Evolutionary conservation across 2,888 invertebrate species (phyloP), one percentile per base, ranked within the genome.

Genomic region (Lottia gigantea): DNA sequence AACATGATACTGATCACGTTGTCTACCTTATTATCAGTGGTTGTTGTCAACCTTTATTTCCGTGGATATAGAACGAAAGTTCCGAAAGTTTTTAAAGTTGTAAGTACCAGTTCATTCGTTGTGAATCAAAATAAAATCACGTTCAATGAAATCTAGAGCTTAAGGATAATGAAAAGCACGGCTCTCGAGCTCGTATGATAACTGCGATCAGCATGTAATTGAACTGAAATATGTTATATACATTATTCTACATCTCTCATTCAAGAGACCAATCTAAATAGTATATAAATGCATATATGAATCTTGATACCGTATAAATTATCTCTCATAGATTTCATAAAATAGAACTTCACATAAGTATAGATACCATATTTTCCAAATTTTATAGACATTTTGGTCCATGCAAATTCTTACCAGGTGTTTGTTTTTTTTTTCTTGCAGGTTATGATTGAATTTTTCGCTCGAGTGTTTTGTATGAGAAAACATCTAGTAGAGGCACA

Each of bases 1-100:
- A 89, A 88, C 76, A 88, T 89, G 88, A 81, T 88, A n/a, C 81
- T 89, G 76, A 88, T 89, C 49, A 88, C 89, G 0, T 75, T 88
- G 71, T 88, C 88, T 23, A 87, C 89, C 11, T 87, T 88, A 69
- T 77, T 88, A 67, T 86, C 88, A 14, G 87, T 86, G 4, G 82
- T 87, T 23, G 85, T 89, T 66, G 88, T 89, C 64, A 88, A 88
- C 76, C 81, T 88, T 12, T 88, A 88, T 80, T 88, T 88, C 78
- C 84, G 87, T 62, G 87, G 86, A 15, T 83, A 86, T 40, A 81
- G 82, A 64, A 80, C 81, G 14, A 83, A 81, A 67, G 86, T 87
- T 6, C 88, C 88, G 11, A 71, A 74, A 23, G 73, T 85, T 72
- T 75, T 88, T 62, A 83, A 80, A 82, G 77, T 75, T 83, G 87